Conservation (phyloP, 2,888 invertebrate species). For the Clusia tigrina region DNA sequence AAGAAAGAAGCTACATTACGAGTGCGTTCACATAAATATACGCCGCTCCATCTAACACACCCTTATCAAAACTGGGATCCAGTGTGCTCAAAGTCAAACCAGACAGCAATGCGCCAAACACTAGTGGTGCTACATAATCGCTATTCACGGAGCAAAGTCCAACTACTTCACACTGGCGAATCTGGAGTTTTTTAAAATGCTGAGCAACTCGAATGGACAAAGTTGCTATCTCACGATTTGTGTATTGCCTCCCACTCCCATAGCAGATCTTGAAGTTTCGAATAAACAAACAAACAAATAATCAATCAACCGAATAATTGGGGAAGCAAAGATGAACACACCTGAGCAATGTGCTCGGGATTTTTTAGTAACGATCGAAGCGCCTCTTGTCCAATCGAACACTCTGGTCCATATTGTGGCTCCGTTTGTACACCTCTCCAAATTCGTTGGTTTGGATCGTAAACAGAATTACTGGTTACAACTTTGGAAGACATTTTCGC, state of each 20-base stretch:
- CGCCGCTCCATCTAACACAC: too few relatives aligned
- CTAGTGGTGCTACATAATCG: conserved; percentile 29
- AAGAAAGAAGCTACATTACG: too few relatives aligned
- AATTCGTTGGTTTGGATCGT: not conserved
- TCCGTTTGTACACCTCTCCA: not conserved
- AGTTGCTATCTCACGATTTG: not conserved
- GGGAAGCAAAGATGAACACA: too few relatives aligned
- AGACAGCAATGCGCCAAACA: conserved; percentile 24
- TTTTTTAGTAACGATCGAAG: not conserved
- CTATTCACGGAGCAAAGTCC: conserved; percentile 30
- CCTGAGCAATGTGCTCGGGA: conserved; percentile 8
- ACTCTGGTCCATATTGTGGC: conserved; percentile 3
- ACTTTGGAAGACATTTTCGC: not conserved
- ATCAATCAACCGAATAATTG: too few relatives aligned
- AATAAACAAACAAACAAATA: not conserved
- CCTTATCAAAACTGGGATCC: conserved; percentile 21
- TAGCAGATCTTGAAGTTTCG: not conserved
- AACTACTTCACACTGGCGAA: conserved; percentile 28
- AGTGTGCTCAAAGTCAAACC: conserved; percentile 28
- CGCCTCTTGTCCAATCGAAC: not conserved
- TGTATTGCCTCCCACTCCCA: not conserved
- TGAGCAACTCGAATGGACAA: conserved; percentile 16
- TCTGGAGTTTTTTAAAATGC: conserved; percentile 11
- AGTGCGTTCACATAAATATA: too few relatives aligned
- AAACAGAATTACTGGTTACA: not conserved